These are phyloP conservation scores for Plebejus anna DNA, from an alignment of 2,888 invertebrate species.

Conservation along the genomic window DNA sequence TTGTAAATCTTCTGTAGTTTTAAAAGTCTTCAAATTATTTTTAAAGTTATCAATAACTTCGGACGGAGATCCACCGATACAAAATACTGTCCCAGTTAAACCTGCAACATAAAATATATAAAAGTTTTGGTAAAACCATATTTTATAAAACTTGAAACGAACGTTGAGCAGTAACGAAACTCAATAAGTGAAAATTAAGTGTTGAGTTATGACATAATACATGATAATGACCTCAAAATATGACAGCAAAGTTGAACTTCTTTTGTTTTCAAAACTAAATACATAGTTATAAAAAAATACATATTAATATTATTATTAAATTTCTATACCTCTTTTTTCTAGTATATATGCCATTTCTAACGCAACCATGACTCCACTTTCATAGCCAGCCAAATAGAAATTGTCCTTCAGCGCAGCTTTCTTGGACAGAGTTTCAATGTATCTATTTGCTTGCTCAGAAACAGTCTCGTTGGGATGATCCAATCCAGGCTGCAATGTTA, in stretches of 20 bases:
- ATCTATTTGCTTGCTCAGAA: slow-evolving; percentile 47
- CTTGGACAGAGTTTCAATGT: slow-evolving; percentile 42
- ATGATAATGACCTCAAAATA: too few relatives aligned
- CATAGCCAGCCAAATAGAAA: slow-evolving; percentile 57
- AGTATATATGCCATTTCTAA: slow-evolving; percentile 55
- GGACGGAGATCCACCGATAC: slow-evolving; percentile 50
- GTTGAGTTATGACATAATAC: too few relatives aligned
- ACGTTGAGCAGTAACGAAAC: too few relatives aligned
- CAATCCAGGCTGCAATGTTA: slow-evolving; percentile 50
- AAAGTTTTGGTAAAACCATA: neutral
- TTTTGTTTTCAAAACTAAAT: neutral
- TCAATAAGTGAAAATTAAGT: too few relatives aligned
- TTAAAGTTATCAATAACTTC: slow-evolving; percentile 46
- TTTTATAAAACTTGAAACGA: neutral
- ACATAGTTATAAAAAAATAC: neutral
- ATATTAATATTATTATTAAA: neutral
- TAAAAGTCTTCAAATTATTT: slow-evolving; percentile 42
- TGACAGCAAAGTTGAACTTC: neutral
- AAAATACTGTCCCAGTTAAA: slow-evolving; percentile 53
- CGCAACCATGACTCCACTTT: slow-evolving; percentile 50
- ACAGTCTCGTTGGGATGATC: slow-evolving; percentile 47
- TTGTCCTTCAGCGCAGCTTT: slow-evolving; percentile 35
- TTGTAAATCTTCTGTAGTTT: slow-evolving; percentile 47
- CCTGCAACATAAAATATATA: slow-evolving; percentile 39
- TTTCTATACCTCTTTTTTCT: slow-evolving; percentile 48